Evolutionary conservation across 2,113 vertebrate species (phyloP).

Genomic region (Halcyon senegalensis): DNA sequence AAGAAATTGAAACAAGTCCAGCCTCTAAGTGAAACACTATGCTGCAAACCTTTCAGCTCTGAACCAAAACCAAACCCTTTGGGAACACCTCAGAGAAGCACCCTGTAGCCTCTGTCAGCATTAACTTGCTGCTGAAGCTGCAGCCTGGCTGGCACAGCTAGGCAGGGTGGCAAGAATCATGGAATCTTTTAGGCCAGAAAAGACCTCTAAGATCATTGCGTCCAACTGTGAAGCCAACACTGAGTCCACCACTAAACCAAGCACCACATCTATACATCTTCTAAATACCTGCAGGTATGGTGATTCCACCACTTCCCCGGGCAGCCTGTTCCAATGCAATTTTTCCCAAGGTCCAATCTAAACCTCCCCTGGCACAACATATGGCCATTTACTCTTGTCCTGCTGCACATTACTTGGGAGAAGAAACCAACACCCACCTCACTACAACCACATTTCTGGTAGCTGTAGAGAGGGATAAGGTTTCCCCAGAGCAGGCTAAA

Average conservation of each 20-base stretch:
- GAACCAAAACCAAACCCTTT: not conserved
- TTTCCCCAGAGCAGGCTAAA: not conserved
- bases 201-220: not conserved
- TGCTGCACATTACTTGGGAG: not conserved
- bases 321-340: not conserved
- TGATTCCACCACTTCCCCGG: not conserved
- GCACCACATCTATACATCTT: accelerated
- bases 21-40: not conserved
- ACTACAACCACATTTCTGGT: not conserved
- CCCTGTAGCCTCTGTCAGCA: accelerated
- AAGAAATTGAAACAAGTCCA: not conserved
- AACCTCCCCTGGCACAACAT: not conserved
- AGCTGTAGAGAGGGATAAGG: accelerated
- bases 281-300: not conserved
- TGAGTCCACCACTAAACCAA: not conserved
- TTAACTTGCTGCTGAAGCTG: not conserved
- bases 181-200: not conserved
- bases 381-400: not conserved
- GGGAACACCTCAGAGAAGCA: not conserved
- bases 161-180: not conserved
- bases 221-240: not conserved
- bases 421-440: not conserved
- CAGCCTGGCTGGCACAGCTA: not conserved
- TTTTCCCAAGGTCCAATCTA: not conserved
- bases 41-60: not conserved